phyloP scores from a whole-genome alignment of 2,797 vertebrate species.

The Uromys caudimaculatus region DNA sequence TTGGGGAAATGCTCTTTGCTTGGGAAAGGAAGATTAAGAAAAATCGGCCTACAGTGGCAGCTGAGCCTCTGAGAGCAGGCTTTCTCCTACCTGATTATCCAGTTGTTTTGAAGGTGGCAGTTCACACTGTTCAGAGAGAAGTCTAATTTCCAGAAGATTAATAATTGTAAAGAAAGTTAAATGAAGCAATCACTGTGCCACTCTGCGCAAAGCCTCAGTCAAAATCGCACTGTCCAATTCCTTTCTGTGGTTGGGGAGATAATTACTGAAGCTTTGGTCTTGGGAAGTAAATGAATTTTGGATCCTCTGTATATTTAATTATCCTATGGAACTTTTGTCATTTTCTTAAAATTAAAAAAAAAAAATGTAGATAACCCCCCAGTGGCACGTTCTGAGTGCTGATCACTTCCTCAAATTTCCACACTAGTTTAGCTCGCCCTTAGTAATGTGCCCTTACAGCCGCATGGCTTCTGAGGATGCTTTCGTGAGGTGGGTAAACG shows the following conservation, averaged over 20 bases:
- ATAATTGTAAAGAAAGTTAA: slow-evolving; percentile 67
- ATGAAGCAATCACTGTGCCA: slow-evolving; percentile 45
- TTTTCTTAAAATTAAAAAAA: slow-evolving; percentile 55
- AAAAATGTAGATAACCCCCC: not conserved
- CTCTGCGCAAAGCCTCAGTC: slow-evolving; percentile 4
- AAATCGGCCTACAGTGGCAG: slow-evolving; percentile 47
- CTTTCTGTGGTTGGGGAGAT: slow-evolving; percentile 55
- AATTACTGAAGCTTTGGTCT: slow-evolving; percentile 67
- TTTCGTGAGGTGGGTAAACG: slow-evolving; percentile 49
- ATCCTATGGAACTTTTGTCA: slow-evolving; percentile 60
- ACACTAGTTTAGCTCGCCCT: slow-evolving; percentile 59
- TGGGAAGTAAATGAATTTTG: slow-evolving; percentile 69
- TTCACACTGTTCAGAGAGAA: slow-evolving; percentile 52
- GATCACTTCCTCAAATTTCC: slow-evolving; percentile 63
- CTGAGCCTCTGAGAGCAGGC: slow-evolving; percentile 11
- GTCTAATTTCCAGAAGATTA: slow-evolving; percentile 69
- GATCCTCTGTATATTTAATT: slow-evolving; percentile 75
- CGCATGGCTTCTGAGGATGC: slow-evolving; percentile 77
- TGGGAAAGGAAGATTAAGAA: slow-evolving; percentile 59
- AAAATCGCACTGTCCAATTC: slow-evolving; percentile 40
- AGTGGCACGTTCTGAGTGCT: slow-evolving; percentile 24
- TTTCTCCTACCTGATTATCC: slow-evolving; percentile 68
- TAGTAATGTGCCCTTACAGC: slow-evolving; percentile 16
- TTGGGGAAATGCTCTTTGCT: slow-evolving; percentile 61
- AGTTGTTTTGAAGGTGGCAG: slow-evolving; percentile 63